Evolutionary conservation across 2,888 invertebrate species (phyloP).

Genomic region (Lasioglossum malachurum): DNA sequence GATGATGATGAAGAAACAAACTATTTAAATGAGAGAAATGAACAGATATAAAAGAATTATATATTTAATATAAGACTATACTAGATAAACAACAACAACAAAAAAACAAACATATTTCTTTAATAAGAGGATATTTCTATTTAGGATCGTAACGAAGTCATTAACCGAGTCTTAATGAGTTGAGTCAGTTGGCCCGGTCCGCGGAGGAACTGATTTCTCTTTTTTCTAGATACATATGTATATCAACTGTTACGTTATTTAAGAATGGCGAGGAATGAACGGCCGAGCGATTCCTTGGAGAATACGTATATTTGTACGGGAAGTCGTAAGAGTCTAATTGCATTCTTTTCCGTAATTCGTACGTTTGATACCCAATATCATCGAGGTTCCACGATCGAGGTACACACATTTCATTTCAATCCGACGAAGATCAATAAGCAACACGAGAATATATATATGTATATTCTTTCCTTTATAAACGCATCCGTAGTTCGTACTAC

Average conservation of each 20-base stretch:
- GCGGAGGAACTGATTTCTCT: constrained; percentile 64
- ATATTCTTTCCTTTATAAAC: constrained; percentile 10
- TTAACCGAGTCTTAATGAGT: constrained; percentile 71
- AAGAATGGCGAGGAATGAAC: constrained; percentile 42
- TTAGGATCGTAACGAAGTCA: constrained; percentile 74
- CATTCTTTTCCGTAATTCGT: constrained; percentile 17
- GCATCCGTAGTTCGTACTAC: neutral
- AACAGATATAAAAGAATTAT: constrained; percentile 66
- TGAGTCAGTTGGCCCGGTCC: constrained; percentile 40
- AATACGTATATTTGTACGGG: constrained; percentile 69
- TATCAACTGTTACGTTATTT: constrained; percentile 75
- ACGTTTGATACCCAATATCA: constrained; percentile 25
- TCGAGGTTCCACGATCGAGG: neutral
- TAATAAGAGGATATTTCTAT: constrained; percentile 76
- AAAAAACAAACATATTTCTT: constrained; percentile 75
- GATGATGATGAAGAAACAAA: constrained; percentile 21
- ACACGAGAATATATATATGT: neutral
- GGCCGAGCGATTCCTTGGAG: constrained; percentile 54
- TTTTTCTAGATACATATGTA: constrained; percentile 76
- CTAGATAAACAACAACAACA: constrained; percentile 49
- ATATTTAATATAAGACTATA: constrained; percentile 79
- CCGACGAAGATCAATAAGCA: neutral
- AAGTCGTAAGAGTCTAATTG: constrained; percentile 52
- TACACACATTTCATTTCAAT: neutral
- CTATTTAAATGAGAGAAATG: constrained; percentile 77